Evolutionary conservation across 2,113 vertebrate species (phyloP).

Genomic region (Grammomys surdaster): DNA sequence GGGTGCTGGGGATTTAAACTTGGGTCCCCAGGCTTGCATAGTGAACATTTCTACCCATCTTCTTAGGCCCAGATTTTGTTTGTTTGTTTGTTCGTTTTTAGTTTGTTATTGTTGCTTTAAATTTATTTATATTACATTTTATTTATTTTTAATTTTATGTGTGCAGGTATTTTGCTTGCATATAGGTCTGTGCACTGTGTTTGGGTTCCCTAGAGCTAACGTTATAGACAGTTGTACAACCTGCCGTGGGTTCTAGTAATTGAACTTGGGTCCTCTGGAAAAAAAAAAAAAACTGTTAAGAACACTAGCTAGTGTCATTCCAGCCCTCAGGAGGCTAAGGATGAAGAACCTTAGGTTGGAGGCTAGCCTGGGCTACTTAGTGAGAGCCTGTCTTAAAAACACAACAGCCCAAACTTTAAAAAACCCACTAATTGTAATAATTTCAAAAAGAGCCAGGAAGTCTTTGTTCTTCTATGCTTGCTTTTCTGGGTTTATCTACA

Average conservation of each 20-base stretch:
- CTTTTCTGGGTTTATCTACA: conserved; percentile 29
- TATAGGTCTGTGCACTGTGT: background rate
- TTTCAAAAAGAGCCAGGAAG: conserved; percentile 14
- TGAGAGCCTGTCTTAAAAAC: background rate
- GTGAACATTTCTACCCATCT: background rate
- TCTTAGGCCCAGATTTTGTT: background rate
- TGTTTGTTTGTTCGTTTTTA: background rate
- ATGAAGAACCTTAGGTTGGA: background rate
- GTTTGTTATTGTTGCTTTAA: background rate
- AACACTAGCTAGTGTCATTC: background rate
- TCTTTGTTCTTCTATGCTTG: conserved; percentile 6
- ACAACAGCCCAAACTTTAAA: background rate
- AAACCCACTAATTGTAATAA: background rate
- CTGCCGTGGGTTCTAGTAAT: background rate
- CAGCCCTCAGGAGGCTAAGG: background rate
- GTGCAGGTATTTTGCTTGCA: background rate
- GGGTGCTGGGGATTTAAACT: background rate
- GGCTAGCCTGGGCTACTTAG: background rate
- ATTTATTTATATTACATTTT: background rate
- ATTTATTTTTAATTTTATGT: too few species aligned
- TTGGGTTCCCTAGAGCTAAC: background rate
- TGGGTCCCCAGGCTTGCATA: background rate
- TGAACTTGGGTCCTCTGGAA: background rate
- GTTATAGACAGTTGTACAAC: background rate
- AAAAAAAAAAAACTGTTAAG: background rate